A percentile compares a stretch with the other conserved stretches of the same genome.
Conservation (phyloP, 1,140 invertebrate genomes). For the Thaumetopoea pityocampa region DNA sequence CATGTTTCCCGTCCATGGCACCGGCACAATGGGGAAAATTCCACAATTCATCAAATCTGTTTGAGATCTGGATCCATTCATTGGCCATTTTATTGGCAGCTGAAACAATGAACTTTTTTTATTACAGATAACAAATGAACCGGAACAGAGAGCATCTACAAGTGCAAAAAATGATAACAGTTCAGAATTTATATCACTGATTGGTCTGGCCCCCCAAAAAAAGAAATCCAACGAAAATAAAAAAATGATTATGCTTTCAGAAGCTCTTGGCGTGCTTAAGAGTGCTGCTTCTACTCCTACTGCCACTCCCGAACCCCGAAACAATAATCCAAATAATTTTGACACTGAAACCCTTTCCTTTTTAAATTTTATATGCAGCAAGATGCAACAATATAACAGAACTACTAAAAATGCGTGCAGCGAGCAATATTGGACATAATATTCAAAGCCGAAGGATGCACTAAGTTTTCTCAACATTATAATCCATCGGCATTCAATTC, state of each 20-base stretch:
- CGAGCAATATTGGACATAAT: not conserved
- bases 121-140: constrained; percentile 17
- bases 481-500: constrained; percentile 1
- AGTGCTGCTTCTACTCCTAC: too few relatives aligned
- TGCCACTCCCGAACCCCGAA: too few relatives aligned
- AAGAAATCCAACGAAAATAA: constrained; percentile 9
- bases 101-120: constrained; percentile 13
- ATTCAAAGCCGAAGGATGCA: constrained; percentile 2
- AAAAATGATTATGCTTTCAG: constrained; percentile 8
- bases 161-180: constrained; percentile 14
- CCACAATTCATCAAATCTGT: constrained; percentile 10
- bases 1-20: constrained; percentile 1
- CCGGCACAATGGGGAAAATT: constrained; percentile 5
- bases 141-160: constrained; percentile 15
- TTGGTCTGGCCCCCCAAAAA: constrained; percentile 12
- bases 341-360: too few relatives aligned
- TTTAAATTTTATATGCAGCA: too few relatives aligned
- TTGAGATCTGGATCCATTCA: constrained; percentile 10
- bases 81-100: constrained; percentile 10
- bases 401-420: not conserved
- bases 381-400: too few relatives aligned
- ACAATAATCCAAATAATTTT: too few relatives aligned
- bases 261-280: too few relatives aligned
- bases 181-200: constrained; percentile 12
- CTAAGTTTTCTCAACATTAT: constrained; percentile 1